A percentile compares a stretch with the other conserved stretches of the same genome.
These are phyloP conservation scores for Cygnus olor DNA, from an alignment of 2,797 vertebrate species.

Conservation along the genomic window DNA sequence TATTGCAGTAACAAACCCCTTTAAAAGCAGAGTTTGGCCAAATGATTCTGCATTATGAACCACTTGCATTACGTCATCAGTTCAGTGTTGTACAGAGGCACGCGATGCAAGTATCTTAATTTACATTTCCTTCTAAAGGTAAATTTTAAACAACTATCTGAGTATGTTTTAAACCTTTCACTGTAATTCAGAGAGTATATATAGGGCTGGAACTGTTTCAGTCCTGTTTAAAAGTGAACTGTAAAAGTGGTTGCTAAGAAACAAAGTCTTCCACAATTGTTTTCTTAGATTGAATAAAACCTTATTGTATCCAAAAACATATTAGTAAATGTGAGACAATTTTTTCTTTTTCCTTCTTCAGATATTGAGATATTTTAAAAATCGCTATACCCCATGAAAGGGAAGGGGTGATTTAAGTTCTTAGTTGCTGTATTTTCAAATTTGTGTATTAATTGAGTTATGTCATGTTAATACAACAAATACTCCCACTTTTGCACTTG, in stretches of 20 bases:
- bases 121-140: not conserved
- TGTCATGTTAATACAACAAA: not conserved
- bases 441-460: not conserved
- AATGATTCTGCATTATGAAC: not conserved
- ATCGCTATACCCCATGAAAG: not conserved
- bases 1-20: not conserved
- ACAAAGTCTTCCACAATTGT: not conserved
- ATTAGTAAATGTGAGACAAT: not conserved
- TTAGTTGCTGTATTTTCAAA: not conserved
- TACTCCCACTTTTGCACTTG: not conserved
- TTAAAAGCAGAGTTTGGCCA: not conserved
- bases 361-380: not conserved
- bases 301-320: not conserved
- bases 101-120: not conserved
- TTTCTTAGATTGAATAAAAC: not conserved
- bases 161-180: not conserved
- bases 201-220: not conserved
- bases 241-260: constrained; percentile 43
- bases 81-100: not conserved
- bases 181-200: not conserved
- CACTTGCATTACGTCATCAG: not conserved
- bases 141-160: not conserved
- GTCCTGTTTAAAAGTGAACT: constrained; percentile 55
- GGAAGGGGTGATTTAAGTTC: not conserved
- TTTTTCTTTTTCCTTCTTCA: not conserved